These are phyloP conservation scores for Pyrgus malvae DNA, from an alignment of 2,888 invertebrate genomes.

Conservation along the genomic window DNA sequence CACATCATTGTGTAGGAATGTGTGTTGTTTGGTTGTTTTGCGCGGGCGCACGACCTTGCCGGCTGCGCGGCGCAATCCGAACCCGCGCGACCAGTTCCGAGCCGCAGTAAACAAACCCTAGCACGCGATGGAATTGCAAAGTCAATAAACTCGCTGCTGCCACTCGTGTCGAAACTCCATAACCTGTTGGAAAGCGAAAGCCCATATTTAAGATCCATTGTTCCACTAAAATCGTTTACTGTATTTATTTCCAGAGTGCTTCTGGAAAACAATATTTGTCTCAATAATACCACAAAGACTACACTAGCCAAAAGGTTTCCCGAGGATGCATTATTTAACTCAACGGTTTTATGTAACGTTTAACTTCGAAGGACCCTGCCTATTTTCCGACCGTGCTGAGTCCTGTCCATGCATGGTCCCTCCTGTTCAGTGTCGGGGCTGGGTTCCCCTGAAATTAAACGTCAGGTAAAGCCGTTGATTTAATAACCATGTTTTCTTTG, in stretches of 20 bases:
- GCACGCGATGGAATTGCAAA: slow-evolving; percentile 65
- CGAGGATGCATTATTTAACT: too few species aligned
- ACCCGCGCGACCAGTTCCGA: slow-evolving; percentile 68
- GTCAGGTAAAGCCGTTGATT: too few species aligned
- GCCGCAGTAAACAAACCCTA: slow-evolving; percentile 66
- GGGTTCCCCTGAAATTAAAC: too few species aligned
- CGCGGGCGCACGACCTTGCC: slow-evolving; percentile 74
- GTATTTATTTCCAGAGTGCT: slow-evolving; percentile 9
- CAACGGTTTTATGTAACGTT: too few species aligned
- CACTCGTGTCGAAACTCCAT: slow-evolving; percentile 22
- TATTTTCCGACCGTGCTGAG: too few species aligned
- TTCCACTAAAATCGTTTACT: slow-evolving; percentile 2
- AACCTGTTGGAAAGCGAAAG: slow-evolving; percentile 28
- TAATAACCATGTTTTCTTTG: too few species aligned
- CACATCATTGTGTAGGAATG: slow-evolving; percentile 59
- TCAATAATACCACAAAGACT: too few species aligned
- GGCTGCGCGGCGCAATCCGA: slow-evolving; percentile 61
- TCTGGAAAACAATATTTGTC: not conserved
- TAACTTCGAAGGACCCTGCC: too few species aligned
- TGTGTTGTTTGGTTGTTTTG: slow-evolving; percentile 46
- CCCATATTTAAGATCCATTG: slow-evolving; percentile 16
- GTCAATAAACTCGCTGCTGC: slow-evolving; percentile 43
- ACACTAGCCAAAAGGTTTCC: too few species aligned
- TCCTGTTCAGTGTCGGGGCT: too few species aligned
- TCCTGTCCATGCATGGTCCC: too few species aligned